Evolutionary conservation across 1,140 invertebrate species (phyloP), one percentile per base, ranked within the genome.

Genomic region (Ptiloglossa arizonensis): DNA sequence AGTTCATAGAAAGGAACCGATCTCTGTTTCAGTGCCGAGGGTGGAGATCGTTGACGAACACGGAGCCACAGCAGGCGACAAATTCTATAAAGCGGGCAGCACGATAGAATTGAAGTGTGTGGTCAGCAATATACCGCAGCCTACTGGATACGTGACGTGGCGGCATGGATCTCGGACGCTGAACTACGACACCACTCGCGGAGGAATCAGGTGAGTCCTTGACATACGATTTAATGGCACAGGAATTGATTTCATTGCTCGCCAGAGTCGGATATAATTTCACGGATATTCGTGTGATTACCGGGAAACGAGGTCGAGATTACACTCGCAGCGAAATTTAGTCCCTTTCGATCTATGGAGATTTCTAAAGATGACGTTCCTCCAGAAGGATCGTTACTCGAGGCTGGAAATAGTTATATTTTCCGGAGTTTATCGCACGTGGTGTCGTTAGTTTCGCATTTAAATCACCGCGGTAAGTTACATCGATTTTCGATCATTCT

Each of bases 41-140:
- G 95, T 97, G 80, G 96, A 96, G 90, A 97, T 97, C 86, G 94
- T 97, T 27, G 97, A 97, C 87, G 96, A 97, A 84, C 94, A 96
- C 80, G 96, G 95, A 32, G 94, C 94, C 38, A 94, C 95, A n/a
- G 95, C 96, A 5, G 94, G 95, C 75, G 96, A 97, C 91, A 97
- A 97, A 92, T 96, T 96, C 91, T 97, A 97, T 94, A 97, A 97
- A 91, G 96, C 96, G 75, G 96, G 96, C 57, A 97, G 96, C 85
- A 97, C 96, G 79, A 97, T 97, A 88, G 96, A 97, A 89, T 93
- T 97, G 72, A 95, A 96, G 83, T 97, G 97, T 89, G 95, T 96
- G 82, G 96, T 97, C 87, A 96, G 95, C 85, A 95, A 96, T 92
- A 96, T 96, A 82, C 96, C 95, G 70, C 93, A 97, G 88, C 94